A percentile compares a stretch with the other conserved stretches of the same genome.
These are phyloP conservation scores for Manis javanica DNA, from an alignment of 2,797 vertebrate genomes.

Conservation along the genomic window DNA sequence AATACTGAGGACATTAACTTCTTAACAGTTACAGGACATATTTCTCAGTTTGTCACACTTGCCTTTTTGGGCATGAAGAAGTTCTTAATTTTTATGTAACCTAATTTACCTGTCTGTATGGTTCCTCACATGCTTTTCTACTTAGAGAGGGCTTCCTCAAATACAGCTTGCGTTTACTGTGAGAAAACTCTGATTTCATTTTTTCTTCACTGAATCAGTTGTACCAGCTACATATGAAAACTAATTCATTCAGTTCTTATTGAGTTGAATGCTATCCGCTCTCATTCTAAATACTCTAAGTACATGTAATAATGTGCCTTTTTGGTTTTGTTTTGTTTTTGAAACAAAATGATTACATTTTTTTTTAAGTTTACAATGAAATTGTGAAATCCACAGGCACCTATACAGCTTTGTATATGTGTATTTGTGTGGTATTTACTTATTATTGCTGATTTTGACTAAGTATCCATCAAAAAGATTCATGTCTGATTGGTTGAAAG, in stretches of 20 bases:
- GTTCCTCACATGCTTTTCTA: background rate
- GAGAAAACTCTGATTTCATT: background rate
- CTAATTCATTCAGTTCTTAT: background rate
- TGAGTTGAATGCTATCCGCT: background rate
- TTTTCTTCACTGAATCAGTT: background rate
- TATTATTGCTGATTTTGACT: background rate
- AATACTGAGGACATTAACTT: background rate
- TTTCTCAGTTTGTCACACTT: background rate
- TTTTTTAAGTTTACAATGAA: background rate
- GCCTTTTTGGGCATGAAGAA: background rate
- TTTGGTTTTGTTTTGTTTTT: conserved; percentile 22
- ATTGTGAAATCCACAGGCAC: background rate
- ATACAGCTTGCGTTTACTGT: background rate
- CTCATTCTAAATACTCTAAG: background rate
- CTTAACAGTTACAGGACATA: background rate
- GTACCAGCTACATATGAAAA: background rate
- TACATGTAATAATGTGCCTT: background rate
- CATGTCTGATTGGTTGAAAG: background rate
- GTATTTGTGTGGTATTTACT: background rate
- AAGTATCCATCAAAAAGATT: background rate
- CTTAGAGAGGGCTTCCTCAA: background rate
- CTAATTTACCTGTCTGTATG: background rate
- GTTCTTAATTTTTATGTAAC: background rate
- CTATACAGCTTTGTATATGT: background rate
- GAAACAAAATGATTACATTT: background rate